Evolutionary conservation across 2,888 invertebrate genomes (phyloP).

Genomic region (Leuctra nigra): DNA sequence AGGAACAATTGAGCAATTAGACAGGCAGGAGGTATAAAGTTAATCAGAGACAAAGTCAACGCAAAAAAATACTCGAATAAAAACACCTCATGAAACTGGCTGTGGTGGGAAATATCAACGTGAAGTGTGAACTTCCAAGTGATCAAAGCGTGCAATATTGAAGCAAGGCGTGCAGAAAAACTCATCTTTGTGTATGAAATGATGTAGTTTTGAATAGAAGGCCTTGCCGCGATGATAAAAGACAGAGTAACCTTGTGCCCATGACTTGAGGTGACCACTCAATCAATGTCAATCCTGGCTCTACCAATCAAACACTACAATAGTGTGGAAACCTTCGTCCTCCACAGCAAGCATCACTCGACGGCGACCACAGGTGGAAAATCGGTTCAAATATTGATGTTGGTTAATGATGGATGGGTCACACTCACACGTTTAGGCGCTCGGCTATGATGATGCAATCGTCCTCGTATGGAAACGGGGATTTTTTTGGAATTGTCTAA

Average conservation of each 20-base stretch:
- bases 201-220: background rate
- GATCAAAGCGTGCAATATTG: background rate
- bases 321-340: background rate
- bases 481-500: no score
- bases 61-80: no score
- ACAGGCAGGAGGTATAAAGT: conserved; percentile 5
- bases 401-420: no score
- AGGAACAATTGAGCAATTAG: conserved; percentile 7
- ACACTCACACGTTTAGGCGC: no score
- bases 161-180: background rate
- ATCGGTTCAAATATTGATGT: no score
- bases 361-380: no score
- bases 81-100: no score
- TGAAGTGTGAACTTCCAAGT: background rate
- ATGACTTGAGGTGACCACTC: conserved; percentile 25
- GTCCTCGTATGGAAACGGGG: no score
- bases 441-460: no score
- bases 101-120: background rate
- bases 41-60: background rate
- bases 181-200: no score
- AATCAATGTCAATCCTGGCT: conserved; percentile 19
- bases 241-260: conserved; percentile 16
- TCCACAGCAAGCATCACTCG: no score
- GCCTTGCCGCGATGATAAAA: conserved; percentile 5
- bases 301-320: background rate